A percentile compares a stretch with the other conserved stretches of the same genome.
phyloP scores from a whole-genome alignment of 2,797 vertebrate species.

The Crenichthys baileyi region DNA sequence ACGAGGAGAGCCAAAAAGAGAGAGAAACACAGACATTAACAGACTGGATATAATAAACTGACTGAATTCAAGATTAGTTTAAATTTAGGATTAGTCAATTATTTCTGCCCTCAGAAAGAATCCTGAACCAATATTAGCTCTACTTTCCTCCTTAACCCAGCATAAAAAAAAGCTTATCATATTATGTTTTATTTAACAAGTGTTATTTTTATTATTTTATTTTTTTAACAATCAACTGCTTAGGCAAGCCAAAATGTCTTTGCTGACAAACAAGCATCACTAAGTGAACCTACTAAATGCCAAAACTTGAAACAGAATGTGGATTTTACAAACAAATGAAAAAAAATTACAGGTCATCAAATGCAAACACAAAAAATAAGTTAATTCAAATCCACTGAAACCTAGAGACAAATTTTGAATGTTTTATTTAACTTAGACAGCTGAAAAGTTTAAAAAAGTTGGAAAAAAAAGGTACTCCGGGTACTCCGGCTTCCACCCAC shows the following conservation, averaged over 20 bases:
- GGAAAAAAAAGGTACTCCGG: background rate
- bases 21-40: constrained; percentile 21
- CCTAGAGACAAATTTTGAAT: background rate
- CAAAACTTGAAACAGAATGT: background rate
- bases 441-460: background rate
- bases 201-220: background rate
- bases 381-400: background rate
- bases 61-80: constrained; percentile 1
- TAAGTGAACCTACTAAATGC: background rate
- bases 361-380: background rate
- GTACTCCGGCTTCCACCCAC: too few species aligned
- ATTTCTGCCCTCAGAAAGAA: background rate
- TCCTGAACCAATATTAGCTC: background rate
- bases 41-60: constrained; percentile 2
- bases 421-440: background rate
- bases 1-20: constrained; percentile 17
- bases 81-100: background rate
- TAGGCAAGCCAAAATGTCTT: background rate
- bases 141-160: background rate
- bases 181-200: background rate
- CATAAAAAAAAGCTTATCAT: background rate
- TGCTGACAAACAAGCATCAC: background rate
- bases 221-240: background rate
- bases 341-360: too few species aligned
- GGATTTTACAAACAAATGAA: background rate